phyloP scores from a whole-genome alignment of 2,888 invertebrate genomes.

The Augiades crinisus region DNA sequence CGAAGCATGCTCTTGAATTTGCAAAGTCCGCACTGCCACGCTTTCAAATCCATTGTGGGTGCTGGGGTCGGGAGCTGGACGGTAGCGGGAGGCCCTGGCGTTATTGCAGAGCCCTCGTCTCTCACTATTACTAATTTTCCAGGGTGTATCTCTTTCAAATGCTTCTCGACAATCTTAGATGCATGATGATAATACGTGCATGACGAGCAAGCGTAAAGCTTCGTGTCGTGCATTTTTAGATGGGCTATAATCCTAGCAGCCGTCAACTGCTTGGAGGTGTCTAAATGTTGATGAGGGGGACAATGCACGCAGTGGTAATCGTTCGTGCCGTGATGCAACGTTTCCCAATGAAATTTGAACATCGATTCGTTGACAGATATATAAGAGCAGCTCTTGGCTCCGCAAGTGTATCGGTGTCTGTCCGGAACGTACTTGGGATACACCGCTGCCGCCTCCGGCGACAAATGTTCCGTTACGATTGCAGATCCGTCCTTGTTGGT shows the following conservation, averaged over 20 bases:
- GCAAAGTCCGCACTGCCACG: constrained; percentile 88
- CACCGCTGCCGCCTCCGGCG: constrained; percentile 45
- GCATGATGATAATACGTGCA: constrained; percentile 86
- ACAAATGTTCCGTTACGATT: constrained; percentile 32
- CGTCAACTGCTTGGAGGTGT: constrained; percentile 65
- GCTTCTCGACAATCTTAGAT: constrained; percentile 84
- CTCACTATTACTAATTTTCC: constrained; percentile 62
- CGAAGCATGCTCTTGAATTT: constrained; percentile 82
- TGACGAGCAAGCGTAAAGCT: constrained; percentile 86
- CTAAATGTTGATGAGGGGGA: constrained; percentile 75
- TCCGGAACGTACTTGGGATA: constrained; percentile 78
- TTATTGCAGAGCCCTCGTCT: constrained; percentile 48
- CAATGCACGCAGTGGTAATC: constrained; percentile 88
- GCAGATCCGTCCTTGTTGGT: constrained; percentile 35
- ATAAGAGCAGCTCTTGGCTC: constrained; percentile 86
- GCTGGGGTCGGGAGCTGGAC: constrained; percentile 34
- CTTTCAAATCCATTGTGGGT: constrained; percentile 77
- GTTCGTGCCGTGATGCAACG: constrained; percentile 83
- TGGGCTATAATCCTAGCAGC: constrained; percentile 86
- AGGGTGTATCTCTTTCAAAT: constrained; percentile 83
- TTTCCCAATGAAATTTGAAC: constrained; percentile 86
- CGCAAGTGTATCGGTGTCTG: constrained; percentile 85
- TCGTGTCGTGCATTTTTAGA: constrained; percentile 87
- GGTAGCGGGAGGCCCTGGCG: constrained; percentile 34
- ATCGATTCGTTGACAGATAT: constrained; percentile 86